Conservation (phyloP, 2,113 vertebrate genomes). For the Ellobius talpinus region DNA sequence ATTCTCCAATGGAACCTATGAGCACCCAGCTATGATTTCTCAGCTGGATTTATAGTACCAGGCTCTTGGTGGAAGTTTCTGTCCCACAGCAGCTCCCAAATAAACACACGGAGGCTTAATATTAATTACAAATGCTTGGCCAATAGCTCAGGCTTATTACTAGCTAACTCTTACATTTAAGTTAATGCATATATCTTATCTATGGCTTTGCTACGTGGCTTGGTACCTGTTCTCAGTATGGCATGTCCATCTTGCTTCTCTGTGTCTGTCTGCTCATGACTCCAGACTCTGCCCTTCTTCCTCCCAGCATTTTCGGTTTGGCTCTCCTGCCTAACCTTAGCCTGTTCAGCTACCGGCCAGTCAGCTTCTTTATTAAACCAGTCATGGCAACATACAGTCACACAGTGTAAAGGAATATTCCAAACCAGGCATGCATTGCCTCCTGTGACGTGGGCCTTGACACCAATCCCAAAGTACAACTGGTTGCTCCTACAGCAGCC, state of each 20-base stretch:
- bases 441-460: neutral
- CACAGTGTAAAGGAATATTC: neutral
- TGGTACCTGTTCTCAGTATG: neutral
- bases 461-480: neutral
- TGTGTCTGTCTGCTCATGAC: neutral
- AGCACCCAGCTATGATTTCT: neutral
- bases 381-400: too few relatives aligned
- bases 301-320: neutral
- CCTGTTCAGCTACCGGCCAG: neutral
- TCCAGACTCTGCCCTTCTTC: neutral
- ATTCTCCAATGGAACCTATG: neutral
- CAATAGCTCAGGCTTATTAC: neutral
- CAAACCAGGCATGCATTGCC: neutral
- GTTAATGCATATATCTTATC: too few relatives aligned
- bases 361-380: neutral
- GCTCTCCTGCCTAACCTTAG: neutral
- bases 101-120: neutral
- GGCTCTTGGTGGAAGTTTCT: neutral
- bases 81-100: neutral
- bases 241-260: neutral
- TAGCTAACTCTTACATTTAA: neutral
- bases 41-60: neutral
- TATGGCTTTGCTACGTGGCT: neutral
- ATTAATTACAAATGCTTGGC: neutral
- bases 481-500: neutral